Evolutionary conservation across 2,797 vertebrate genomes (phyloP).

Genomic region (Acanthornis magna): DNA sequence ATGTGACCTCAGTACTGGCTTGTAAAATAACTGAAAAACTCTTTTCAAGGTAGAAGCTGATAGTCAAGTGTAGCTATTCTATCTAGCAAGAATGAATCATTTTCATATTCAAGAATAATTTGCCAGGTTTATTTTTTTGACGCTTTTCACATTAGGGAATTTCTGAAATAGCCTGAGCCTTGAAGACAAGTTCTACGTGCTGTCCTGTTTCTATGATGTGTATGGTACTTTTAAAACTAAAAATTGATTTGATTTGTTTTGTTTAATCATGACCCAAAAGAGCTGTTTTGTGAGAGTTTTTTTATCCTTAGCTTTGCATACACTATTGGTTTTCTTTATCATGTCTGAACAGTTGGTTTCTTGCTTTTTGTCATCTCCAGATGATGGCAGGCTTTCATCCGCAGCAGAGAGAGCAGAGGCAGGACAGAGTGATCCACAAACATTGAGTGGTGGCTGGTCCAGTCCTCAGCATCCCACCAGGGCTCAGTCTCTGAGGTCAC

Average conservation of each 20-base stretch:
- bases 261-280: background rate
- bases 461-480: slow-evolving; percentile 79
- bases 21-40: background rate
- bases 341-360: background rate
- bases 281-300: background rate
- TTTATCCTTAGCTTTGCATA: background rate
- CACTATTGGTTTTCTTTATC: background rate
- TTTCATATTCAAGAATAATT: background rate
- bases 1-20: background rate
- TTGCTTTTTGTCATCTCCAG: slow-evolving; percentile 61
- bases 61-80: background rate
- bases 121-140: background rate
- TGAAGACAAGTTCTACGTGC: background rate
- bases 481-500: slow-evolving; percentile 74
- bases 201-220: background rate
- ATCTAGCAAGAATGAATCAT: background rate
- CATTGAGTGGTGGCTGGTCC: slow-evolving; percentile 80
- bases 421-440: slow-evolving; percentile 78
- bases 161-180: background rate
- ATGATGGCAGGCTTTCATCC: slow-evolving; percentile 81
- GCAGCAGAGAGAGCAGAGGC: slow-evolving; percentile 80
- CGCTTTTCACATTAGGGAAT: background rate
- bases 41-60: background rate
- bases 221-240: background rate
- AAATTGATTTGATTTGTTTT: background rate